Evolutionary conservation across 2,797 vertebrate species (phyloP).

Genomic region (Hozukius guyotensis): DNA sequence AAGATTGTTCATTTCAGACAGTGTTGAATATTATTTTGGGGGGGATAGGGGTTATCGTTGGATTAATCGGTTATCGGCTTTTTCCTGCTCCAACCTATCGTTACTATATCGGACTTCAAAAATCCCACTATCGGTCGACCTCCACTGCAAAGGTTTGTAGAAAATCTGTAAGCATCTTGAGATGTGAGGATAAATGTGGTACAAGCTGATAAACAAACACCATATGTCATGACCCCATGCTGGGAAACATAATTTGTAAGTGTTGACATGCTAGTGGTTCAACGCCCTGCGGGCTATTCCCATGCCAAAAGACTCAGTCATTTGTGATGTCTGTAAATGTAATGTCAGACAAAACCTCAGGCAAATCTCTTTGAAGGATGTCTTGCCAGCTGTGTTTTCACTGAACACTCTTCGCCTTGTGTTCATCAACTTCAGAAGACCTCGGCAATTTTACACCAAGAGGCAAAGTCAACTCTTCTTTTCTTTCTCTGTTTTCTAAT

Average conservation of each 20-base stretch:
- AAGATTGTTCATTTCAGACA: too few species aligned
- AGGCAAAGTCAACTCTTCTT: neutral
- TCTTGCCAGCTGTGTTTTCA: slow-evolving; percentile 56
- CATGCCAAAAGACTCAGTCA: slow-evolving; percentile 56
- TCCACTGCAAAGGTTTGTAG: neutral
- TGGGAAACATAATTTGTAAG: slow-evolving; percentile 45
- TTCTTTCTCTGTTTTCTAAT: neutral
- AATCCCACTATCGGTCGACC: neutral
- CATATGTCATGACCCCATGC: slow-evolving; percentile 31
- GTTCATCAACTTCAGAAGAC: slow-evolving; percentile 31
- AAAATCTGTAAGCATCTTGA: neutral
- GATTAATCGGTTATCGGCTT: too few species aligned
- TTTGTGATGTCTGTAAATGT: slow-evolving; percentile 62
- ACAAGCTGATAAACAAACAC: slow-evolving; percentile 17
- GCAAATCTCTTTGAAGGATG: slow-evolving; percentile 51
- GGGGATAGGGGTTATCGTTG: too few species aligned
- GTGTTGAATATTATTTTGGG: too few species aligned
- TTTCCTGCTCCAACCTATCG: too few species aligned
- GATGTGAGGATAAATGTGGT: slow-evolving; percentile 14
- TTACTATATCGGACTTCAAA: neutral
- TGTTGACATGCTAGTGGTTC: slow-evolving; percentile 33
- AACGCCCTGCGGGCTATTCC: slow-evolving; percentile 32
- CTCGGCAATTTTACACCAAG: neutral
- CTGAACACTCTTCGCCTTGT: slow-evolving; percentile 22
- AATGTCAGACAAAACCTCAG: slow-evolving; percentile 67